phyloP scores from a whole-genome alignment of 64 coral and sea anemone genomes.

The Platygyra sinensis region DNA sequence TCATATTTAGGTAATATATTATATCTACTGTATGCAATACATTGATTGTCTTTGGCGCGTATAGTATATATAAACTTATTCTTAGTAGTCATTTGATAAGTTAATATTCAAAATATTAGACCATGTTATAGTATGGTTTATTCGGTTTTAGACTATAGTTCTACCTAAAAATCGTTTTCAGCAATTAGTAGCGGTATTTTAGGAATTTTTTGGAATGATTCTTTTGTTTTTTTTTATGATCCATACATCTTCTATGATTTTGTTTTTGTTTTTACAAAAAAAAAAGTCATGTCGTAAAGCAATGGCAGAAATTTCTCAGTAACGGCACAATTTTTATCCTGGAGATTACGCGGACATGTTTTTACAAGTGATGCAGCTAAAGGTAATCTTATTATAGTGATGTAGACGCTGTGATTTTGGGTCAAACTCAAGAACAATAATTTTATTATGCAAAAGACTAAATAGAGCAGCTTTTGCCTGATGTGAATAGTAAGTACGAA shows the following conservation, averaged over 20 bases:
- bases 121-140: neutral
- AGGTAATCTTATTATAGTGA: neutral
- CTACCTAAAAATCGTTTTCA: neutral
- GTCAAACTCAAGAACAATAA: constrained; percentile 12
- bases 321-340: constrained; percentile 17
- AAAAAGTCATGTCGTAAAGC: neutral
- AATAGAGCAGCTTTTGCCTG: neutral
- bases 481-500: constrained; percentile 22
- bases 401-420: constrained; percentile 14
- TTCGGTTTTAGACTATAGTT: neutral
- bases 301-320: neutral
- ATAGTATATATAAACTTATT: neutral
- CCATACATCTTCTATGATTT: neutral
- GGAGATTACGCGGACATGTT: neutral
- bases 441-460: constrained; percentile 20
- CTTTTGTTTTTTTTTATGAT: neutral
- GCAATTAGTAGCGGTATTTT: too few species aligned
- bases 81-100: too few species aligned
- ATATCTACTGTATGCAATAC: neutral
- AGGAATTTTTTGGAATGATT: neutral
- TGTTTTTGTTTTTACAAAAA: neutral
- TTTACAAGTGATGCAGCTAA: neutral
- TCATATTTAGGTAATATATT: neutral
- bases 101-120: too few species aligned
- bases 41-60: too few species aligned